A percentile compares a stretch with the other conserved stretches of the same genome.
phyloP scores from a whole-genome alignment of 2,888 invertebrate genomes.

The Eupithecia tripunctaria region DNA sequence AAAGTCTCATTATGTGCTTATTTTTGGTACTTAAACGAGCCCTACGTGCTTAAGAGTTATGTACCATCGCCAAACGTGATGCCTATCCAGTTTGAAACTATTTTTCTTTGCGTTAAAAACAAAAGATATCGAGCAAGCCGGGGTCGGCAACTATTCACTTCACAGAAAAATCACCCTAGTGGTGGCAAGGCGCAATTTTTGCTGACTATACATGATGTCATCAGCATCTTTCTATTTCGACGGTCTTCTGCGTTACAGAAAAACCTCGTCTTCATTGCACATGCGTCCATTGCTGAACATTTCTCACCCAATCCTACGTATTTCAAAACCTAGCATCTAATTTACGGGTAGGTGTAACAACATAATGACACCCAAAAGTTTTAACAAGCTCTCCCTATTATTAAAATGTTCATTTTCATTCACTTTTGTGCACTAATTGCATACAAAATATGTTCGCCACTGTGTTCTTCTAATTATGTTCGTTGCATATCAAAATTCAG shows the following conservation, averaged over 20 bases:
- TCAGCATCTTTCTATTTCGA: neutral
- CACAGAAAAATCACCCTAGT: too few relatives aligned
- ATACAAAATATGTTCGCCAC: constrained; percentile 25
- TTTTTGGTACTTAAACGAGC: neutral
- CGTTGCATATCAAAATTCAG: constrained; percentile 10
- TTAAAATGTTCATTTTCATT: constrained; percentile 42
- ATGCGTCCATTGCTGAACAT: neutral
- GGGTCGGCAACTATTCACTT: too few relatives aligned
- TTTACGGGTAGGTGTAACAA: constrained; percentile 3
- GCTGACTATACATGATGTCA: neutral
- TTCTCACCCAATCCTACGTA: neutral
- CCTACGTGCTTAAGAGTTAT: neutral
- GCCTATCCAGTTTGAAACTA: too few relatives aligned
- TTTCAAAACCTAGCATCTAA: neutral
- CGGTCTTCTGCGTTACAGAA: neutral
- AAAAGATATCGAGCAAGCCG: too few relatives aligned
- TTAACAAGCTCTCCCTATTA: constrained; percentile 37
- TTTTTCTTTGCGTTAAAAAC: too few relatives aligned
- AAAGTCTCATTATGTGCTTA: neutral
- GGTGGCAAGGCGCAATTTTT: too few relatives aligned
- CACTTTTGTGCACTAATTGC: constrained; percentile 36
- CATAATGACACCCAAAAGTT: constrained; percentile 26
- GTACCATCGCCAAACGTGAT: too few relatives aligned
- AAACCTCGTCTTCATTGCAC: neutral
- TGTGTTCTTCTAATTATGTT: constrained; percentile 10